Evolutionary conservation across 35 echinoderm and acorn worm genomes (phyloP).

Genomic region (Strongylocentrotus purpuratus): DNA sequence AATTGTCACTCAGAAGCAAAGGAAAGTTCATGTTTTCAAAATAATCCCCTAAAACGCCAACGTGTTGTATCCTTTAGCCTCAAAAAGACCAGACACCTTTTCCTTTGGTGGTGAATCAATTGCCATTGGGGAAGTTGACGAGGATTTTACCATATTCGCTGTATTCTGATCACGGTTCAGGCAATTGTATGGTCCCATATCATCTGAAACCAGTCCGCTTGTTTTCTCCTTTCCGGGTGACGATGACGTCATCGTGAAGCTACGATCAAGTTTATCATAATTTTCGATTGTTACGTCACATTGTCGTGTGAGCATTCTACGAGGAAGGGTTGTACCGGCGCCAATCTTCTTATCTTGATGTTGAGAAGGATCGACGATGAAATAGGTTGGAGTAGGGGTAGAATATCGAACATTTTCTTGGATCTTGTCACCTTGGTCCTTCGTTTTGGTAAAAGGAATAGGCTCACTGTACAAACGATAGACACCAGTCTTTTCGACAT

Average conservation of each 20-base stretch:
- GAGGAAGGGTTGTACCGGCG: neutral
- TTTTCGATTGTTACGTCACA: neutral
- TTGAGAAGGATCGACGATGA: neutral
- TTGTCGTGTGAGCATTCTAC: neutral
- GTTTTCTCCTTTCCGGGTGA: neutral
- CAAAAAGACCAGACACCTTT: neutral
- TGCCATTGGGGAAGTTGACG: neutral
- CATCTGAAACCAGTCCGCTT: neutral
- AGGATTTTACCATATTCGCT: neutral
- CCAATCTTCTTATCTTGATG: neutral
- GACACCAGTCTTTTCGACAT: neutral
- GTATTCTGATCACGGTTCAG: neutral
- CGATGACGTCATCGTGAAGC: neutral
- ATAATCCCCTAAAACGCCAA: neutral
- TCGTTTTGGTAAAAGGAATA: neutral
- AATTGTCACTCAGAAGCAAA: too few relatives aligned
- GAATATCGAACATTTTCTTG: conserved; percentile 13
- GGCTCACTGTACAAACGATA: neutral
- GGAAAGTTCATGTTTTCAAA: too few relatives aligned
- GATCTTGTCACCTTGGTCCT: neutral
- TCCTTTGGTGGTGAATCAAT: neutral
- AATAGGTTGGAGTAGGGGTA: neutral
- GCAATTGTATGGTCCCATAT: neutral
- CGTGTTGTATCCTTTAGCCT: neutral
- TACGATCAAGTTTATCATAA: neutral